Conservation (phyloP, 2,888 invertebrate genomes). For the Anticlea derivata region DNA sequence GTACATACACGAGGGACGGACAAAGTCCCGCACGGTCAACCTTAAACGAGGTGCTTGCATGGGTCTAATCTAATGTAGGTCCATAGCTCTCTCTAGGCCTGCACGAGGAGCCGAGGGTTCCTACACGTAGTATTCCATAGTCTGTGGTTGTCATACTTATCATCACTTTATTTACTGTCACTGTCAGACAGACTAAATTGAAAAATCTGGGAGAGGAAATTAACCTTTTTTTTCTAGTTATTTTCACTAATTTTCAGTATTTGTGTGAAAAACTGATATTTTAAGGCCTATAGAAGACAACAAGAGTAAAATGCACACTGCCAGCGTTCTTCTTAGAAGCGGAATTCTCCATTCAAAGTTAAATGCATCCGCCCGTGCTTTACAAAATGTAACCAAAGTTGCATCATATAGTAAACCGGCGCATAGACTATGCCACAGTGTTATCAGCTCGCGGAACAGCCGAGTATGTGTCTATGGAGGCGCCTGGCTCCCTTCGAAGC, state of each 20-base stretch:
- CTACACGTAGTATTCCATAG: no score
- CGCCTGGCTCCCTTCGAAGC: slow-evolving; percentile 36
- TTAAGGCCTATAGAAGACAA: slow-evolving; percentile 16
- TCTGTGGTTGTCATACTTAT: no score
- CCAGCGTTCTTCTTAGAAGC: slow-evolving; percentile 64
- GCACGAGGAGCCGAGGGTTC: no score
- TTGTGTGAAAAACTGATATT: slow-evolving; percentile 48
- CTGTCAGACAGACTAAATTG: slow-evolving; percentile 36
- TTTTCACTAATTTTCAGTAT: slow-evolving; percentile 38
- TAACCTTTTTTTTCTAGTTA: slow-evolving; percentile 59
- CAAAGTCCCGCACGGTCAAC: no score
- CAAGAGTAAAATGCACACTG: slow-evolving; percentile 65
- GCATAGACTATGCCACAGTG: slow-evolving; percentile 45
- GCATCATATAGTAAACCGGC: slow-evolving; percentile 71
- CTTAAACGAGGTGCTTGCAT: no score
- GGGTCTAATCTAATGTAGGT: no score
- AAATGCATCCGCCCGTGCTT: slow-evolving; percentile 53
- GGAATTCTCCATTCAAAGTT: slow-evolving; percentile 62
- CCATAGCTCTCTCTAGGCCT: no score
- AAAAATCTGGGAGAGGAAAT: slow-evolving; percentile 76
- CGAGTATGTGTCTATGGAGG: slow-evolving; percentile 52
- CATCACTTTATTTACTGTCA: neutral
- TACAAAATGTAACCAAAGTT: slow-evolving; percentile 70
- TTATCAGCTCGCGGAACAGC: slow-evolving; percentile 37
- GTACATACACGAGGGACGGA: no score